These are phyloP conservation scores for Acanthurus tractus DNA, from an alignment of 2,797 vertebrate species.

Conservation along the genomic window DNA sequence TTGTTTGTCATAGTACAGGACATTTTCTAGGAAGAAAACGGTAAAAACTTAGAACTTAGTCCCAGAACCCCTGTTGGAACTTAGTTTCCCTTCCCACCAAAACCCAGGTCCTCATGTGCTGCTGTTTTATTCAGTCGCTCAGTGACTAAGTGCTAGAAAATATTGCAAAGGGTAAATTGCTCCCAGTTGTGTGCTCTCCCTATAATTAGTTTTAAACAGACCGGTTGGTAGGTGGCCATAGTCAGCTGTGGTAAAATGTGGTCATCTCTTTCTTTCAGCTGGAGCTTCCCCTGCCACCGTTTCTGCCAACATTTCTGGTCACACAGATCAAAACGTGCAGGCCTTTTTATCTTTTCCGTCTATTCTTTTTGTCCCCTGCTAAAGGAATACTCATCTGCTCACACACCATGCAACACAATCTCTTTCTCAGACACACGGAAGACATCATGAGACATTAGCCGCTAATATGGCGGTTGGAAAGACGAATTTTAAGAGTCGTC, in stretches of 20 bases:
- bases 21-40: conserved; percentile 8
- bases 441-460: conserved; percentile 35
- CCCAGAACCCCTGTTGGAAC: too few species aligned
- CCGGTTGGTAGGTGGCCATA: conserved; percentile 38
- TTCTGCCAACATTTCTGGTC: conserved; percentile 11
- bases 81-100: conserved; percentile 9
- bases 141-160: conserved; percentile 59
- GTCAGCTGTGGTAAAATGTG: conserved; percentile 49
- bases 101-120: conserved; percentile 38
- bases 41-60: background rate
- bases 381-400: conserved; percentile 9
- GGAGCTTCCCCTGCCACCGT: conserved; percentile 12
- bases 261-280: conserved; percentile 51
- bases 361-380: conserved; percentile 3
- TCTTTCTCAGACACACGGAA: conserved; percentile 27
- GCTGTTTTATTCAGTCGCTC: conserved; percentile 44
- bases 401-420: conserved; percentile 14
- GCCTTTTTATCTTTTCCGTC: background rate
- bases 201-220: conserved; percentile 68
- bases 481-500: conserved; percentile 19
- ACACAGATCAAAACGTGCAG: background rate
- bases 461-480: conserved; percentile 54
- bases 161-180: conserved; percentile 56
- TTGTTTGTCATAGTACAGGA: conserved; percentile 2
- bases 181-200: conserved; percentile 64